Percentiles rank a stretch among this genome's conserved stretches.
These are phyloP conservation scores for Acanthopagrus latus DNA, from an alignment of 2,797 vertebrate genomes.

Conservation along the genomic window DNA sequence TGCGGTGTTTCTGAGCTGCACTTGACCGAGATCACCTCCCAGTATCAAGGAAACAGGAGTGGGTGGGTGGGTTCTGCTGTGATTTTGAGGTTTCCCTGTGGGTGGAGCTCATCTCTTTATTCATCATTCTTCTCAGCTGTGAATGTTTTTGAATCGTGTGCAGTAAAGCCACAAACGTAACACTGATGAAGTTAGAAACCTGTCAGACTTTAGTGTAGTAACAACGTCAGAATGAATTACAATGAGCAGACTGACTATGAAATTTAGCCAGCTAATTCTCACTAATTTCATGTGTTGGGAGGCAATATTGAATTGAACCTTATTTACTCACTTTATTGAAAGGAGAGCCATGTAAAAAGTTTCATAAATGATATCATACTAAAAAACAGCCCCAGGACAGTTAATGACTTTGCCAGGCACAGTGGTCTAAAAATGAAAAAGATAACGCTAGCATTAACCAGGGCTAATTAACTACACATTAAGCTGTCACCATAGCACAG, in stretches of 20 bases:
- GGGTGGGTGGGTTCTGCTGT: neutral
- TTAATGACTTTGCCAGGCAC: neutral
- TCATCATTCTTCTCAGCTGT: neutral
- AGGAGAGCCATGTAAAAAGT: too few species aligned
- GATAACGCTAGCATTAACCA: neutral
- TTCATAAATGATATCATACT: too few species aligned
- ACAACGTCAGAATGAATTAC: too few species aligned
- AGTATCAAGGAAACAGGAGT: conserved; percentile 10
- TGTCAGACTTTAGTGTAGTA: too few species aligned
- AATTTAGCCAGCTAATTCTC: too few species aligned
- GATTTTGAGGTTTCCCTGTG: conserved; percentile 24
- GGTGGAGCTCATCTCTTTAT: conserved; percentile 14
- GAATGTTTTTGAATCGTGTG: neutral
- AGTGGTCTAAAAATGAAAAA: neutral
- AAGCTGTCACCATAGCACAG: neutral
- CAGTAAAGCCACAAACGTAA: too few species aligned
- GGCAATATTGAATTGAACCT: too few species aligned
- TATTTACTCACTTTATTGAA: too few species aligned
- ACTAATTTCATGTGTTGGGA: too few species aligned
- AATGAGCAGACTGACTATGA: too few species aligned
- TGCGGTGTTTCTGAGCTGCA: conserved; percentile 19
- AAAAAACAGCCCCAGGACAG: too few species aligned
- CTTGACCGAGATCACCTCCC: conserved; percentile 40
- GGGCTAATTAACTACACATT: neutral
- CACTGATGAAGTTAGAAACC: too few species aligned